phyloP scores from a whole-genome alignment of 2,888 invertebrate genomes.

The Patella depressa region DNA sequence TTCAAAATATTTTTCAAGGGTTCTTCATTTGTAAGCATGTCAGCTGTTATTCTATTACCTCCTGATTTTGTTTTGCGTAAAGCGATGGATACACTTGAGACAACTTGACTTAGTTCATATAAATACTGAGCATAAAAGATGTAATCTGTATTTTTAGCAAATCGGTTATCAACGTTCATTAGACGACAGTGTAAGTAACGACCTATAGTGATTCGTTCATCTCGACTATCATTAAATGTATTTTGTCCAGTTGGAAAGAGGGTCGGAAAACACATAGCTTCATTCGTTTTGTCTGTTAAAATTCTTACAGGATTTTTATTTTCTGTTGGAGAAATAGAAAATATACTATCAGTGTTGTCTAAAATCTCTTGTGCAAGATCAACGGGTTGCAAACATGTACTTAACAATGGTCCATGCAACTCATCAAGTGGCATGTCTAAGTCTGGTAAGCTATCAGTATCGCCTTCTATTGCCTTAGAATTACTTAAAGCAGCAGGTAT shows the following conservation, averaged over 20 bases:
- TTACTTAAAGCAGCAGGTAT: too few species aligned
- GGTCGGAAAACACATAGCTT: slow-evolving; percentile 28
- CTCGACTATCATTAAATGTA: slow-evolving; percentile 16
- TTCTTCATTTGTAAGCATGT: slow-evolving; percentile 18
- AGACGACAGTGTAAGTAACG: slow-evolving; percentile 26
- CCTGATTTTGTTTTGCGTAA: slow-evolving; percentile 24
- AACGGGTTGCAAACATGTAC: too few species aligned
- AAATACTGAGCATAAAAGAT: slow-evolving; percentile 31
- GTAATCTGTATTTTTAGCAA: slow-evolving; percentile 25
- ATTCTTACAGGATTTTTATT: slow-evolving; percentile 25
- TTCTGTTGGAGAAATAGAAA: slow-evolving; percentile 32
- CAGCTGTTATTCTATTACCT: slow-evolving; percentile 14
- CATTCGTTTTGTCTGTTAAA: slow-evolving; percentile 21
- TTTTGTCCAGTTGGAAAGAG: slow-evolving; percentile 26
- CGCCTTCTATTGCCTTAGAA: too few species aligned
- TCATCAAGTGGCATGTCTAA: too few species aligned
- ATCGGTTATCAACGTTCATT: slow-evolving; percentile 20
- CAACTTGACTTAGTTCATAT: slow-evolving; percentile 25
- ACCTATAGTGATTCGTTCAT: not conserved
- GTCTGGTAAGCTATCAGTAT: too few species aligned
- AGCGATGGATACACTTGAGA: not conserved
- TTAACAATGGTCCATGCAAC: too few species aligned
- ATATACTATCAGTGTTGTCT: slow-evolving; percentile 24
- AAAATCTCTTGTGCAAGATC: not conserved
- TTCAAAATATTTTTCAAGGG: slow-evolving; percentile 13